Conservation (phyloP, 2,113 vertebrate species). For the Ptychochromis oligacanthus region DNA sequence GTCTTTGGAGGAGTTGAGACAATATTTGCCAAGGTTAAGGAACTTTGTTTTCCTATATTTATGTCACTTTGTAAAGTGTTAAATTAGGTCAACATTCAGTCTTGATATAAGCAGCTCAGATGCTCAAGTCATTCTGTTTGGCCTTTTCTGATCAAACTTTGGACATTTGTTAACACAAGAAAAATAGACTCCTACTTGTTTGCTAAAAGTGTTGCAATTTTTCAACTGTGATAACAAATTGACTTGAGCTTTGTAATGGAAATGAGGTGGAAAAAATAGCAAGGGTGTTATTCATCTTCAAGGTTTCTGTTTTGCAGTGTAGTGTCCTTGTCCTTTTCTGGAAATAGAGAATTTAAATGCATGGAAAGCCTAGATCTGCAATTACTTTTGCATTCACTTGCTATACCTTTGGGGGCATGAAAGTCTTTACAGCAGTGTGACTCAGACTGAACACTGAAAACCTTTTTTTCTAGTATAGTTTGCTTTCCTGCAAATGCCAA, state of each 20-base stretch:
- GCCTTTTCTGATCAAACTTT: neutral
- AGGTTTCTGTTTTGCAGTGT: conserved; percentile 35
- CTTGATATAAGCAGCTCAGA: neutral
- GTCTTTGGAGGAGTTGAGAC: neutral
- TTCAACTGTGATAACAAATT: conserved; percentile 41
- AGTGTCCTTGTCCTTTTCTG: conserved; percentile 51
- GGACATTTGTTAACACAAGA: conserved; percentile 30
- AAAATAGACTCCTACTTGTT: conserved; percentile 29
- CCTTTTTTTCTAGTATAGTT: neutral
- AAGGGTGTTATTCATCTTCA: conserved; percentile 54
- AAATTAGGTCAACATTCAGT: neutral
- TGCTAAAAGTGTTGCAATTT: conserved; percentile 10
- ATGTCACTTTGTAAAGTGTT: neutral
- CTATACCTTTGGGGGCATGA: conserved; percentile 16
- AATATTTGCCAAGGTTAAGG: conserved; percentile 14
- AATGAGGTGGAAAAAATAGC: conserved; percentile 20
- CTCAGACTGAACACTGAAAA: neutral
- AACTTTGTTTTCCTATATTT: neutral
- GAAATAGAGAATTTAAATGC: conserved; percentile 54
- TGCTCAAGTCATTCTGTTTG: neutral
- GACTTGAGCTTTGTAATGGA: conserved; percentile 49
- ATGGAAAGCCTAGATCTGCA: conserved; percentile 37
- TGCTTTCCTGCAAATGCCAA: neutral
- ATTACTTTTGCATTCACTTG: conserved; percentile 21
- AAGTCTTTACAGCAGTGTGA: neutral